A percentile compares a stretch with the other conserved stretches of the same genome.
phyloP scores from a whole-genome alignment of 1,140 invertebrate genomes.

The Saccostrea glomerata region DNA sequence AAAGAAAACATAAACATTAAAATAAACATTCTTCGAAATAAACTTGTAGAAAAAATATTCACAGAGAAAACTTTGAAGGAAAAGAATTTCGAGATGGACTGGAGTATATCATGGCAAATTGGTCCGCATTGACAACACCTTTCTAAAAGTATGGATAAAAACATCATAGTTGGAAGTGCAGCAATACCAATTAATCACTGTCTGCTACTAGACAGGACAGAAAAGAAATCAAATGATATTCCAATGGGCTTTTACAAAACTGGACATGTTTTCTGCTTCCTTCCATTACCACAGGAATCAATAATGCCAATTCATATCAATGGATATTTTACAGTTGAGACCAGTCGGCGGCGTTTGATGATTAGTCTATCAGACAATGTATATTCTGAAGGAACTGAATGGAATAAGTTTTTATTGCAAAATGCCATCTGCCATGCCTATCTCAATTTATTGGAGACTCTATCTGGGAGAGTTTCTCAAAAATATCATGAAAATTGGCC shows the following conservation, averaged over 20 bases:
- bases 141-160: too few relatives aligned
- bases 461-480: not conserved
- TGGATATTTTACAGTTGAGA: slow-evolving; percentile 52
- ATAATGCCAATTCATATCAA: slow-evolving; percentile 46
- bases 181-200: not conserved
- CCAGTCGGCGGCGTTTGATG: slow-evolving; percentile 40
- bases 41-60: not conserved
- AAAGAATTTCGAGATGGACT: not conserved
- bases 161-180: not conserved
- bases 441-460: slow-evolving; percentile 35
- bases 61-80: not conserved
- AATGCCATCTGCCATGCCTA: slow-evolving; percentile 50
- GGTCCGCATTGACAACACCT: not conserved
- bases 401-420: slow-evolving; percentile 46
- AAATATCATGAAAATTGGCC: slow-evolving; percentile 18
- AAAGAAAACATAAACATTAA: not conserved
- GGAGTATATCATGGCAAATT: not conserved
- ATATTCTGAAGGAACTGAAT: slow-evolving; percentile 35
- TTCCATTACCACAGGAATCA: slow-evolving; percentile 51
- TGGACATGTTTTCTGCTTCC: slow-evolving; percentile 49
- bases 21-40: not conserved
- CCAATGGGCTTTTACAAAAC: slow-evolving; percentile 46
- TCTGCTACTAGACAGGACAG: not conserved
- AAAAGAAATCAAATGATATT: not conserved
- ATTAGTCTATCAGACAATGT: slow-evolving; percentile 45